Conservation (phyloP, 2,113 vertebrate genomes). For the Myodes glareolus region DNA sequence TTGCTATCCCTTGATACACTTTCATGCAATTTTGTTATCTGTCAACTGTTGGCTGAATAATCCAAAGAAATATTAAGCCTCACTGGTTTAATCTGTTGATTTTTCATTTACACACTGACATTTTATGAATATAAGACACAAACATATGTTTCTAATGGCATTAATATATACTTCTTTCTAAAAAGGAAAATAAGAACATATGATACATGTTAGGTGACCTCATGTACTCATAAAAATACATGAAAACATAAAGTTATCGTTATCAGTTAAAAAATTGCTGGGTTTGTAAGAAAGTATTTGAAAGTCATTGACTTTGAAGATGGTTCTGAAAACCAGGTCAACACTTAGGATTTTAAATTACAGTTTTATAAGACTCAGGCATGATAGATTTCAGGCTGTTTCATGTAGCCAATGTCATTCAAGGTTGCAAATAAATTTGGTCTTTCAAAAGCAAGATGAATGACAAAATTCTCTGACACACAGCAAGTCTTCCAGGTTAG, state of each 20-base stretch:
- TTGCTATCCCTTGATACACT: background rate
- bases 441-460: slow-evolving; percentile 83
- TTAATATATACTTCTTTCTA: slow-evolving; percentile 10
- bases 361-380: slow-evolving; percentile 67
- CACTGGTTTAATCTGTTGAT: background rate
- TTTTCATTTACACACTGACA: background rate
- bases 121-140: slow-evolving; percentile 17
- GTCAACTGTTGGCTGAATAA: background rate
- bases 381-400: slow-evolving; percentile 80
- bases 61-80: background rate
- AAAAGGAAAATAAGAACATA: slow-evolving; percentile 41
- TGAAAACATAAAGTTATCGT: slow-evolving; percentile 28
- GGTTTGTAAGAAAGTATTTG: slow-evolving; percentile 51
- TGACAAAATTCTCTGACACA: slow-evolving; percentile 83
- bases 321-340: slow-evolving; percentile 69
- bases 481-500: slow-evolving; percentile 84
- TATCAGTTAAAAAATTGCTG: slow-evolving; percentile 60
- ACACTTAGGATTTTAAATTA: slow-evolving; percentile 71
- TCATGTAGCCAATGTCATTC: slow-evolving; percentile 85
- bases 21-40: background rate
- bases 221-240: slow-evolving; percentile 13
- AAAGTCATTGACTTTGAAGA: slow-evolving; percentile 74
- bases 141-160: background rate
- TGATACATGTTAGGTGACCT: background rate
- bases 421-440: slow-evolving; percentile 86